Evolutionary conservation across 1,140 invertebrate species (phyloP).

Genomic region (silkworm (Bombyx mori)): DNA sequence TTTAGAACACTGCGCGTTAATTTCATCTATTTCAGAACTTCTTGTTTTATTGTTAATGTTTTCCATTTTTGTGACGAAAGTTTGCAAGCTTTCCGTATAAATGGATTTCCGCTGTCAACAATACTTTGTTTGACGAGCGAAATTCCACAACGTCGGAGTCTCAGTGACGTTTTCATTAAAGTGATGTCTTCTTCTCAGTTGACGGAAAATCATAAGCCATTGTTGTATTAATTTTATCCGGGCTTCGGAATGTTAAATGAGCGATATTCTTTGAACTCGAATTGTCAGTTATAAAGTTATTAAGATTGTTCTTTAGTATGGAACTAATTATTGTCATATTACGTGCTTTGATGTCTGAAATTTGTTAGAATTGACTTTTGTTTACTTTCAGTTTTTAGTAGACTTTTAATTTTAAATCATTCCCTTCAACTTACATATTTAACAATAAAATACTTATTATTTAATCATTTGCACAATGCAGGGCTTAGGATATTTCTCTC

Average conservation of each 20-base stretch:
- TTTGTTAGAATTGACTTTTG: background rate
- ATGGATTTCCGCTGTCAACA: slow-evolving; percentile 23
- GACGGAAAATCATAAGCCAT: slow-evolving; percentile 28
- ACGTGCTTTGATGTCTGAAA: background rate
- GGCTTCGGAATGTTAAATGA: slow-evolving; percentile 13
- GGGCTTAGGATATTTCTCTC: too few species aligned
- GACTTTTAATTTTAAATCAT: background rate
- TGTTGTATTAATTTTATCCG: slow-evolving; percentile 21
- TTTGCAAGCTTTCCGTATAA: slow-evolving; percentile 20
- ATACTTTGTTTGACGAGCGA: slow-evolving; percentile 22
- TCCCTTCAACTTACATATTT: background rate
- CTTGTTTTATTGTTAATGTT: background rate
- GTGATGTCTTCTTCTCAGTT: slow-evolving; percentile 25
- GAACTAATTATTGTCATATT: background rate
- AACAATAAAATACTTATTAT: too few species aligned
- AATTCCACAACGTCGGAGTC: slow-evolving; percentile 19
- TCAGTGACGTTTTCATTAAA: slow-evolving; percentile 34
- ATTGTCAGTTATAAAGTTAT: slow-evolving; percentile 3
- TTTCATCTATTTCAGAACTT: too few species aligned
- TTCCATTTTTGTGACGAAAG: slow-evolving; percentile 10
- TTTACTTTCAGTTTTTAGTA: background rate
- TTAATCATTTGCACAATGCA: too few species aligned
- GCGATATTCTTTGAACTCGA: slow-evolving; percentile 8
- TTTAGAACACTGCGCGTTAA: too few species aligned
- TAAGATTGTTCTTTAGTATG: background rate